Evolutionary conservation across 2,797 vertebrate species (phyloP).

Genomic region (Cirrhinus mrigala): DNA sequence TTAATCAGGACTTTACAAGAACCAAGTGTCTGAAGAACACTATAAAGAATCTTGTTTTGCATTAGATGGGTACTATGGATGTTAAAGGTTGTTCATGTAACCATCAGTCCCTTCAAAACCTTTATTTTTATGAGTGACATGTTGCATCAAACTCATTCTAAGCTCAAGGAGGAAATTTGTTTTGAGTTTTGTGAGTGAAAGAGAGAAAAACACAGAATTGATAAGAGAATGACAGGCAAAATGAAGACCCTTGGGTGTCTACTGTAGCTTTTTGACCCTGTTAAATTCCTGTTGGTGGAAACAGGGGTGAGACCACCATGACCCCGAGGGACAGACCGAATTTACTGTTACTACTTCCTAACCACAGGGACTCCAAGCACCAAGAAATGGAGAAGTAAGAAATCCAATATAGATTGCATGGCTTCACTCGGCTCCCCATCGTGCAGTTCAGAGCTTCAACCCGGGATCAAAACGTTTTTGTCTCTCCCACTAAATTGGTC

Average conservation of each 20-base stretch:
- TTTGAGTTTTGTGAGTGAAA: background rate
- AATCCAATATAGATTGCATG: conserved; percentile 87
- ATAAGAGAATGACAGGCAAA: conserved; percentile 19
- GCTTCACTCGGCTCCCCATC: conserved; percentile 77
- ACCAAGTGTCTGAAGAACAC: background rate
- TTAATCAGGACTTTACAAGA: too few relatives aligned
- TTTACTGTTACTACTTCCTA: conserved; percentile 79
- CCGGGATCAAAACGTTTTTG: conserved; percentile 78
- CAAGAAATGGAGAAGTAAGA: conserved; percentile 81
- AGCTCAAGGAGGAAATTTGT: conserved; percentile 6
- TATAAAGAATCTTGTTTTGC: too few relatives aligned
- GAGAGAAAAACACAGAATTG: conserved; percentile 16
- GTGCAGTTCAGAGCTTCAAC: conserved; percentile 79
- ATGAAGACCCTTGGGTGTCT: conserved; percentile 17
- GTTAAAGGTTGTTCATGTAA: background rate
- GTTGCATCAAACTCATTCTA: background rate
- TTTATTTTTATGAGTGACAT: background rate
- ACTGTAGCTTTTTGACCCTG: conserved; percentile 35
- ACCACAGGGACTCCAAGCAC: conserved; percentile 75
- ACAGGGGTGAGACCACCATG: conserved; percentile 66
- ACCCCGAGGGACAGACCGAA: conserved; percentile 73
- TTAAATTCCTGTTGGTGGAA: conserved; percentile 61
- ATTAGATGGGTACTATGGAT: background rate
- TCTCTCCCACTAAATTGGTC: conserved; percentile 78
- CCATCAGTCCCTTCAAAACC: background rate